Base-by-base conservation (phyloP, 2,888 invertebrate genomes). In the Caprella mutica region DNA sequence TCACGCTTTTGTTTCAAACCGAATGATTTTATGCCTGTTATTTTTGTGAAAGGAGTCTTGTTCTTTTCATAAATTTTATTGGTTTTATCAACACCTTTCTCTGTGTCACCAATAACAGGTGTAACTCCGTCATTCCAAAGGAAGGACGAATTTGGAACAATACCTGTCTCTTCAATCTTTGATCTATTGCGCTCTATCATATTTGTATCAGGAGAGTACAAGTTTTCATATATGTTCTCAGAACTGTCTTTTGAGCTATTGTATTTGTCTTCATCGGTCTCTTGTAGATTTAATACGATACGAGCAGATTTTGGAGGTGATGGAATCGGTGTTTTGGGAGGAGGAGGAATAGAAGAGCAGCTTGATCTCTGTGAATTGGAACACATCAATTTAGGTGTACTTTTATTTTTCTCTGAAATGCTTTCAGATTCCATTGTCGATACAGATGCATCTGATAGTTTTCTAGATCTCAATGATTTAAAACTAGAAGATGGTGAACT, bases 271-370 rank as follows among this genome's bases (percentile, higher is more conserved):
- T 48, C 48, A 24, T 30, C 24, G 17, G 17, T 21, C 8, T 29
- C 30, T 30, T 27, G 29, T 8, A 48, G 21, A 21, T 30, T 27
- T 30, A 38, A 24, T 9, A 51, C 51, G 29, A 51, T 38, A 4
- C 51, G 51, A 21, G 51, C 52, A 52, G 55, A 27, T 46, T 56
- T 33, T 3, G 63, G 64, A n/a, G 60, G 64, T 12, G 64, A 64
- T 23, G 64, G 60, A 29, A 64, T 64, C n/a, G 64, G 64, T 9
- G 60, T 64, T 52, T 60, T 64, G 19, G 64, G 60, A 6, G 64
- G 64, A 27, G 59, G 64, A 33, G 60, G 64, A 14, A 60, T 55
- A 3, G 48, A 48, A 19, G 48, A 48, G n/a, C n/a, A n/a, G 8
- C 29, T 48, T n/a, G 48, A 48, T 5, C 48, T 27, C 21, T 48